A percentile compares a stretch with the other conserved stretches of the same genome.
phyloP scores from a whole-genome alignment of 2,113 vertebrate species.

The Rutilus rutilus region DNA sequence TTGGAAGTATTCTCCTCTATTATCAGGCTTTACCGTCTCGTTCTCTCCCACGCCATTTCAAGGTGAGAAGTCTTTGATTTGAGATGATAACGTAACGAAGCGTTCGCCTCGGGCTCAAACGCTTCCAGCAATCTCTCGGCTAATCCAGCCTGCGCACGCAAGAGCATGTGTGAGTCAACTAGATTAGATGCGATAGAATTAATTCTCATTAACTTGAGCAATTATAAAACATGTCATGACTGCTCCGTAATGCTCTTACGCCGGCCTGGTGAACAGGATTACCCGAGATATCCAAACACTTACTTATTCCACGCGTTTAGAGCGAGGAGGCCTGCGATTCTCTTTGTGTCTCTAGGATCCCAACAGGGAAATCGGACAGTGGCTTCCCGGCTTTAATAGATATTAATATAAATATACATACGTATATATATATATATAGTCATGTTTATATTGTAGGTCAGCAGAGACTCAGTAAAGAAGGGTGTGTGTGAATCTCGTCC shows the following conservation, averaged over 20 bases:
- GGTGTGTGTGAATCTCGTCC: background rate
- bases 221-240: constrained; percentile 35
- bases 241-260: constrained; percentile 31
- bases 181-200: constrained; percentile 16
- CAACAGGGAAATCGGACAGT: constrained; percentile 38
- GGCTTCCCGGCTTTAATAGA: background rate
- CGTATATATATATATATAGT: too few relatives aligned
- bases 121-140: background rate
- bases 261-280: constrained; percentile 12
- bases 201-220: constrained; percentile 42
- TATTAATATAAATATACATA: too few relatives aligned
- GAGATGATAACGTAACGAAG: background rate
- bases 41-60: background rate
- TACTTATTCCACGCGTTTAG: background rate
- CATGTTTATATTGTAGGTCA: background rate
- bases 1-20: background rate
- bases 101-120: constrained; percentile 2
- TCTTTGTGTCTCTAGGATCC: constrained; percentile 54
- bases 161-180: constrained; percentile 11
- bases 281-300: constrained; percentile 6
- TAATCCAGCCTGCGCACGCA: constrained; percentile 42
- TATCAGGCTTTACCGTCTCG: constrained; percentile 27
- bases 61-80: constrained; percentile 23
- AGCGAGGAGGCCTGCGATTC: constrained; percentile 55
- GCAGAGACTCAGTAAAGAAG: too few relatives aligned